Base-by-base conservation (phyloP, 2,797 vertebrate genomes). In the Chelon auratus region DNA sequence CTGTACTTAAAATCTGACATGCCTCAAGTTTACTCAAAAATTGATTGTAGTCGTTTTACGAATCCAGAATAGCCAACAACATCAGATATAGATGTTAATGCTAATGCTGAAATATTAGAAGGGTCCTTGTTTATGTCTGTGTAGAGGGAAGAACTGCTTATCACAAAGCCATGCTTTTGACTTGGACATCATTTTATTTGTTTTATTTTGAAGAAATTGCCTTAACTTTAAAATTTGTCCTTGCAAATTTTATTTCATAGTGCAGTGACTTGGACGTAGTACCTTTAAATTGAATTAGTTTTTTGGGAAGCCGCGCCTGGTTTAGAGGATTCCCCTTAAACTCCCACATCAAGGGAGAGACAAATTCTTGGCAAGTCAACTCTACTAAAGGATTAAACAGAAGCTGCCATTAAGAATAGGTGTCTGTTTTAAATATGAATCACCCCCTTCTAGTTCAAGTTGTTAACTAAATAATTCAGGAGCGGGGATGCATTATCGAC, bases 351-450 rank as follows among this genome's bases (percentile, higher is more conserved):
- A 71, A 63, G 61, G 63, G 13, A 62, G 60, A 78, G 67, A 78
- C 57, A 39, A 78, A 77, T 56, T 72, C 26, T 7, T 56, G 12
- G 72, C 14, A 59, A 86, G 78, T 72, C 59, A 58, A 24, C 70
- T 73, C 77, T 80, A 62, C 57, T 78, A 17, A 76, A 89, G 83
- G 83, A 91, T 84, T 84, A 77, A 87, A 75, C 83, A 78, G 86
- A 80, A 69, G 80, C 91, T 92, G 90, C 90, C 92, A 91, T 93
- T 91, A 94, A 90, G 87, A 85, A 85, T 87, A 91, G 92, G 91
- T 93, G 91, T 95, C 92, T 90, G 76, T 89, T 94, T 95, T 92
- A 95, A 94, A 95, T 91, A 94, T 94, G 88, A 93, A 93, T 93
- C 89, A 89, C 62, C 54, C 77, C 81, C 88, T 88, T 92, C 90